Evolutionary conservation across 1,140 invertebrate species (phyloP), one percentile per base, ranked within the genome.

Genomic region (Bombyx mandarina): DNA sequence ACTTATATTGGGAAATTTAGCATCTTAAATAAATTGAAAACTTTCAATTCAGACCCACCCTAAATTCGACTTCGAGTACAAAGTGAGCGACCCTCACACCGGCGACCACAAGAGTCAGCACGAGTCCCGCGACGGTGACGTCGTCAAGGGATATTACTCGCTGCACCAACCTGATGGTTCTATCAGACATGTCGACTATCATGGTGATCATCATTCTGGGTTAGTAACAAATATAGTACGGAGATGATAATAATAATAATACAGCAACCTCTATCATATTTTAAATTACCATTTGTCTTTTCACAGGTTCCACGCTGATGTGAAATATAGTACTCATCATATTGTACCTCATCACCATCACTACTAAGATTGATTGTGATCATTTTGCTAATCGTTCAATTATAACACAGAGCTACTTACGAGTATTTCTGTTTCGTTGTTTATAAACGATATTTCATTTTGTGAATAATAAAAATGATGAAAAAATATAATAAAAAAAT

Each of bases 131-230:
- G 60, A 86, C 73, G 67, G 70, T 71, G 88, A 73, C 68, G 71
- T 77, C 5, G 81, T 89, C 26, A 78, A 77, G 54, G 88, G 88
- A 44, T 71, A 77, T 48, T 89, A 88, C 69, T 76, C 75, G 6
- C 69, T 88, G 52, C 69, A 89, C 48, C 77, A 89, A 63, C 84
- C 89, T 6, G 81, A 86, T 42, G 86, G 81, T 52, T 63, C 71
- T n/a, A 60, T 73, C 51, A 72, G 76, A 43, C 71, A 73, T 45
- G 82, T 86, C 6, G 67, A 83, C 51, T 83, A 85, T 61, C 73
- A 72, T 53, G 75, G 72, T 10, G 70, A 78, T 56, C 72, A 86
- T 60, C 68, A 79, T 60, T 66, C 69, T 52, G 88, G 89, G 69
- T 89, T 61, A 71, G 47, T 46, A 51, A 55, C 49, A 47, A 51